Base-by-base conservation (phyloP, 2,797 vertebrate species). In the Borostomias antarcticus region DNA sequence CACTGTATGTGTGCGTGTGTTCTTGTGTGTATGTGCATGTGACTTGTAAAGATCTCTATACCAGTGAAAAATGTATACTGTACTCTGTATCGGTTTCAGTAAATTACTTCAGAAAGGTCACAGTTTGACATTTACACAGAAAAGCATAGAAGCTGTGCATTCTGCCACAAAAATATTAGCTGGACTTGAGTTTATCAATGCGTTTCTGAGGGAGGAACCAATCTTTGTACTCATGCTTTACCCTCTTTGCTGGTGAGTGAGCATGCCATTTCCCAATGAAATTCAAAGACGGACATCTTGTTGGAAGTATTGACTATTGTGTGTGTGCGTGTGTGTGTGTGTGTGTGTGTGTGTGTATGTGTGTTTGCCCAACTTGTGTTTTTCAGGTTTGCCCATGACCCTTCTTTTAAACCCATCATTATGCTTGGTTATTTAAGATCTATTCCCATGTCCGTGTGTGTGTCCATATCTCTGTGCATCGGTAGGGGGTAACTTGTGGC, bases 91-190 rank as follows among this genome's bases (percentile, higher is more conserved):
- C 66, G 78, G 76, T 63, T 53, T 67, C 72, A 85, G 85, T 79
- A 86, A 89, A 92, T 92, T 85, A 88, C 83, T 82, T 81, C 69
- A 81, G 80, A 89, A 93, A 93, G 91, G 91, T 92, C 91, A 91
- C 7, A 68, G 59, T 76, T 87, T 93, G 91, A 92, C 92, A 92
- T 93, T 93, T 90, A 88, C 88, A 74, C 69, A 70, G 73, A 80
- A 87, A 88, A 81, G 69, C 80, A 77, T 71, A 83, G 71, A 78
- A 87, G 84, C 76, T 80, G 62, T 76, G 58, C 5, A 68, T 68
- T 72, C 78, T 69, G 81, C 68, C 77, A 77, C 71, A 63, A 85
- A 84, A 75, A 9, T 40, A 5, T 19, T 23, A 23, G 72, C 75
- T 68, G 73, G 73, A 79, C 69, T 32, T 50, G 64, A 40, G 58